Percentiles rank a stretch among this genome's conserved stretches.
phyloP scores from a whole-genome alignment of 2,797 vertebrate genomes.

The Sciurus vulgaris region DNA sequence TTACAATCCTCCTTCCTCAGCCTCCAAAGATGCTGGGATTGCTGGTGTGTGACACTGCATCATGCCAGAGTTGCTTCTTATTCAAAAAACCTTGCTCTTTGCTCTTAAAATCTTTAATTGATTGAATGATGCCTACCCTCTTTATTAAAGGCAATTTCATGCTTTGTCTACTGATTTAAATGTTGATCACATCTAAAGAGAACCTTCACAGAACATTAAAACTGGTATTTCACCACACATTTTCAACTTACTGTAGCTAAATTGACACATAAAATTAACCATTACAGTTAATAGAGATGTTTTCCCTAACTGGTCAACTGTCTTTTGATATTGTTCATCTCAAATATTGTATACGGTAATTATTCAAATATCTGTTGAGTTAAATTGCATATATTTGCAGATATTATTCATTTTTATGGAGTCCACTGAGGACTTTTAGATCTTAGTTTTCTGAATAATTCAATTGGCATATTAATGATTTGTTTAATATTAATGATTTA shows the following conservation, averaged over 20 bases:
- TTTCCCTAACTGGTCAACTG: not conserved
- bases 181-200: not conserved
- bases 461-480: conserved; percentile 39
- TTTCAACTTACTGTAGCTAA: not conserved
- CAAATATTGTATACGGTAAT: not conserved
- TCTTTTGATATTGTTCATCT: not conserved
- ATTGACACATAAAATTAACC: not conserved
- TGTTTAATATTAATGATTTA: conserved; percentile 57
- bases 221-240: not conserved
- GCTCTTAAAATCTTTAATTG: not conserved
- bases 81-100: not conserved
- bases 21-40: no score
- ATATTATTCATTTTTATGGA: conserved; percentile 4
- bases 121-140: not conserved
- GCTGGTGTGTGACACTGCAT: no score
- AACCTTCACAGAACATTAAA: not conserved
- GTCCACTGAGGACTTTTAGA: not conserved
- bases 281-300: not conserved
- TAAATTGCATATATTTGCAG: conserved; percentile 24
- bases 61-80: not conserved
- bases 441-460: not conserved
- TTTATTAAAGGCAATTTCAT: not conserved
- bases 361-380: conserved; percentile 36
- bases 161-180: not conserved
- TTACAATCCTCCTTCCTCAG: no score